phyloP scores from a whole-genome alignment of 2,888 invertebrate species.

The Noctua comes region DNA sequence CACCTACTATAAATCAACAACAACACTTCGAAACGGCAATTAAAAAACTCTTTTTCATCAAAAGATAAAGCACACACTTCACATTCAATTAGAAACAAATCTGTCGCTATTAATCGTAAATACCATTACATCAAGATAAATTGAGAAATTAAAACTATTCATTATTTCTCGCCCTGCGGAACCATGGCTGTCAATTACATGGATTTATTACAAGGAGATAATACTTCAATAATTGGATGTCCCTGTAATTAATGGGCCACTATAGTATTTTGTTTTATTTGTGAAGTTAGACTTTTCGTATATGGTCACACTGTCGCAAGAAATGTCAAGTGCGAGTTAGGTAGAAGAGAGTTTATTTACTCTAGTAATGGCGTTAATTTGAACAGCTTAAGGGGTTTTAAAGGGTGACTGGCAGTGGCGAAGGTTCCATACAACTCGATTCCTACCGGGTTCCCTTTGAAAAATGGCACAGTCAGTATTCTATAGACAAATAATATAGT shows the following conservation, averaged over 20 bases:
- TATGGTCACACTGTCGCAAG: not conserved
- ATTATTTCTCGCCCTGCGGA: constrained; percentile 67
- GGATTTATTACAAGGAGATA: constrained; percentile 70
- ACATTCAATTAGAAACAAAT: constrained; percentile 62
- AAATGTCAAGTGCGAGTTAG: constrained; percentile 3
- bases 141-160: constrained; percentile 67
- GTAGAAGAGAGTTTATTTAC: not conserved
- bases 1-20: constrained; percentile 39
- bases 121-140: constrained; percentile 63
- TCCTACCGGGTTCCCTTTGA: too few species aligned
- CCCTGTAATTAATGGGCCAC: constrained; percentile 53
- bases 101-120: constrained; percentile 58
- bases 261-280: constrained; percentile 41
- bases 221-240: constrained; percentile 70
- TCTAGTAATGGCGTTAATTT: not conserved
- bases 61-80: constrained; percentile 44
- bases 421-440: too few species aligned
- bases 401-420: too few species aligned
- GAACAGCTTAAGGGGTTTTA: not conserved
- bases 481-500: too few species aligned
- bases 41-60: constrained; percentile 27
- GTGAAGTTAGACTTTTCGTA: not conserved
- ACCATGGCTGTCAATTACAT: constrained; percentile 69
- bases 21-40: constrained; percentile 8
- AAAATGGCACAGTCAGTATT: too few species aligned